A percentile compares a stretch with the other conserved stretches of the same genome.
These are phyloP conservation scores for Pantherophis guttatus DNA, from an alignment of 2,113 vertebrate species.

Conservation along the genomic window DNA sequence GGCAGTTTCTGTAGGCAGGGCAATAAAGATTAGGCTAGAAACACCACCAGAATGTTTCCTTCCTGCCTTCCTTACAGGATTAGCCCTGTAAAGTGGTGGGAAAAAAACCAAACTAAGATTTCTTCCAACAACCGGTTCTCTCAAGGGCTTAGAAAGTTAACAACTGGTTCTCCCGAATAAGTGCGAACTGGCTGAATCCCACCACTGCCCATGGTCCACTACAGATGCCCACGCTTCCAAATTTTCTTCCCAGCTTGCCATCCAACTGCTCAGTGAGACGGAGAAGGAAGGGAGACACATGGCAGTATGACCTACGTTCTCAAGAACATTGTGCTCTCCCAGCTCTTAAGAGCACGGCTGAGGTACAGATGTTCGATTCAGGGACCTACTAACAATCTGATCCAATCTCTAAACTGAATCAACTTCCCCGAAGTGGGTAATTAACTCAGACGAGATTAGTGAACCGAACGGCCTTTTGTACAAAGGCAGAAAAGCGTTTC, in stretches of 20 bases:
- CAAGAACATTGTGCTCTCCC: background rate
- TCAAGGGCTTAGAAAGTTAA: no score
- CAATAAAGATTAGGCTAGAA: no score
- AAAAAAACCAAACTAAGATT: no score
- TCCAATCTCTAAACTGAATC: background rate
- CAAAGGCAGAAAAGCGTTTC: background rate
- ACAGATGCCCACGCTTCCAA: background rate
- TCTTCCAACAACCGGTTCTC: no score
- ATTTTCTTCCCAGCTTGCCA: background rate
- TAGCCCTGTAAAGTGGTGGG: no score
- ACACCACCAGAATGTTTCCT: no score
- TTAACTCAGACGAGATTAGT: background rate
- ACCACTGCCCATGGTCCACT: background rate
- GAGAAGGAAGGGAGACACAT: background rate
- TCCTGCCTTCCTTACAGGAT: no score
- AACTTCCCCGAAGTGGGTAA: background rate
- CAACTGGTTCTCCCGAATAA: no score
- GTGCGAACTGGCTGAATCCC: no score
- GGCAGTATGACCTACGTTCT: background rate
- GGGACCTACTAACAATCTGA: background rate
- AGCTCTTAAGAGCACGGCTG: background rate
- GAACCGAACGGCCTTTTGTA: background rate
- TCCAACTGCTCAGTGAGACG: background rate
- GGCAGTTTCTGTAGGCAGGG: no score
- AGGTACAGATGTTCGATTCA: background rate